A percentile compares a stretch with the other conserved stretches of the same genome.
These are phyloP conservation scores for Lasioglossum leucozonium DNA, from an alignment of 2,888 invertebrate species.

Conservation along the genomic window DNA sequence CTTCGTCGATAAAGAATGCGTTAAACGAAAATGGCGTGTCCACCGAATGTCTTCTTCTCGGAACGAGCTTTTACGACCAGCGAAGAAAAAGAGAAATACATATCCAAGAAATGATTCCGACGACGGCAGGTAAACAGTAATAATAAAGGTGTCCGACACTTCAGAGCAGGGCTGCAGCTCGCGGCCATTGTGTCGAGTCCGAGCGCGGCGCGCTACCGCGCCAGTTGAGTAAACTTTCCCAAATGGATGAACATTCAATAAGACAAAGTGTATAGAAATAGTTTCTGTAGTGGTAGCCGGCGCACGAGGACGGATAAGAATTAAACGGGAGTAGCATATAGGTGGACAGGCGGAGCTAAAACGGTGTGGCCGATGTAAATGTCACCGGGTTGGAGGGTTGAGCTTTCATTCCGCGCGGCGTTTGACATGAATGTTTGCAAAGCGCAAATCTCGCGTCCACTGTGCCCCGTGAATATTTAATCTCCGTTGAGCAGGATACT, in stretches of 20 bases:
- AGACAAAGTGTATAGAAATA: conserved; percentile 1
- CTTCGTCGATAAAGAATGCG: too few relatives aligned
- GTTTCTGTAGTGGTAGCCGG: neutral
- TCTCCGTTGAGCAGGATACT: neutral
- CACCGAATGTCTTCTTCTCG: too few relatives aligned
- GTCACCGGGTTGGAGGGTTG: neutral
- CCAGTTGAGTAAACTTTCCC: neutral
- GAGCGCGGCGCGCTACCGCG: neutral
- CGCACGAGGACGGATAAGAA: neutral
- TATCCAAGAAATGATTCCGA: neutral
- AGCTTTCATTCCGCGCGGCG: neutral
- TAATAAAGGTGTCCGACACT: neutral
- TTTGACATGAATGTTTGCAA: conserved; percentile 27
- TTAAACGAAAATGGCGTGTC: too few relatives aligned
- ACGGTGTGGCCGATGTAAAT: neutral
- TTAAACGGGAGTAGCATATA: neutral
- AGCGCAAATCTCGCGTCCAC: conserved; percentile 6
- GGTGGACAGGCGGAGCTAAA: neutral
- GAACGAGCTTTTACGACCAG: neutral
- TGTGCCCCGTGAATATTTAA: conserved; percentile 28
- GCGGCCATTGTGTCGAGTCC: neutral
- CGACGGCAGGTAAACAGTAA: neutral
- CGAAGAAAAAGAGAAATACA: neutral
- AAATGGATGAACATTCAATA: conserved; percentile 8
- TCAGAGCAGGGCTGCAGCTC: neutral